A percentile compares a stretch with the other conserved stretches of the same genome.
Conservation (phyloP, 1,140 invertebrate genomes). For the Drosophila orosa region DNA sequence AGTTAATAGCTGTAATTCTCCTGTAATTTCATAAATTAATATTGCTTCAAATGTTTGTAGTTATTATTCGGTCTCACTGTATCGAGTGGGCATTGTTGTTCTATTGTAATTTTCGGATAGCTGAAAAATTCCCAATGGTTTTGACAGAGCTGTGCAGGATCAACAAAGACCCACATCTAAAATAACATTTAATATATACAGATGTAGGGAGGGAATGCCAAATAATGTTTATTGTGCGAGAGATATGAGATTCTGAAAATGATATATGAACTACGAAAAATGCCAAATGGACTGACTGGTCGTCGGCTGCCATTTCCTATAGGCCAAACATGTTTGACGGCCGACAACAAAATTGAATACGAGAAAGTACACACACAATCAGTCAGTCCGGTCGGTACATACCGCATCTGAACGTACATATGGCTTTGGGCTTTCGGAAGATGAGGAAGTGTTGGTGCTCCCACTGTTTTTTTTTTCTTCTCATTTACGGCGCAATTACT, state of each 20-base stretch:
- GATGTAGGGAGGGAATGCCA: neutral
- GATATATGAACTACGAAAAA: slow-evolving; percentile 15
- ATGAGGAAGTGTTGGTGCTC: slow-evolving; percentile 8
- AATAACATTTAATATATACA: neutral
- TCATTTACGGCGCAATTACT: slow-evolving; percentile 51
- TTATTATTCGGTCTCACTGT: neutral
- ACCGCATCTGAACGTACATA: slow-evolving; percentile 2
- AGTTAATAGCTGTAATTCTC: neutral
- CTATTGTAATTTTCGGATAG: neutral
- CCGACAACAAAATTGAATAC: neutral
- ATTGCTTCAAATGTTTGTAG: neutral
- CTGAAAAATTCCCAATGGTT: neutral
- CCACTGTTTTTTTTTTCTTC: slow-evolving; percentile 27
- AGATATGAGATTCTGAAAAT: slow-evolving; percentile 14
- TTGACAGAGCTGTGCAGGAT: slow-evolving; percentile 5
- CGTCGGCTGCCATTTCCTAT: neutral
- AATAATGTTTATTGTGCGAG: slow-evolving; percentile 6
- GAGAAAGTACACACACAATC: slow-evolving; percentile 17
- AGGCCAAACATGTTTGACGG: slow-evolving; percentile 16
- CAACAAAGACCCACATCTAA: neutral
- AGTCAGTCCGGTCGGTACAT: slow-evolving; percentile 9
- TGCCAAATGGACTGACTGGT: slow-evolving; percentile 9
- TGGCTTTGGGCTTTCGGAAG: neutral
- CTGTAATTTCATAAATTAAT: neutral
- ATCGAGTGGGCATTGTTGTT: neutral